Conservation (phyloP, 2,797 vertebrate species). For the Muscicapa comitata region DNA sequence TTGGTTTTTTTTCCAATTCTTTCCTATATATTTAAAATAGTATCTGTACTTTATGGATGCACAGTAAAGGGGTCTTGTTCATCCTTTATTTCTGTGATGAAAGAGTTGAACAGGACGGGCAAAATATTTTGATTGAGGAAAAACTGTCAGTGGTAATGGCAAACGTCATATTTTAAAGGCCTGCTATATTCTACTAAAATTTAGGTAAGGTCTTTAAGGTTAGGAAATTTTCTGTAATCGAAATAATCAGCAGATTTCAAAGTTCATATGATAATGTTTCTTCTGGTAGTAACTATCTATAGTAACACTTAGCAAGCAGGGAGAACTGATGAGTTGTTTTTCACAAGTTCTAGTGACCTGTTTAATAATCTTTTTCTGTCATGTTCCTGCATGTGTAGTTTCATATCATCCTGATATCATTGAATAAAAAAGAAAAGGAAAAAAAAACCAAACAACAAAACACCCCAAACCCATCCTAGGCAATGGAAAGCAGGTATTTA, state of each 20-base stretch:
- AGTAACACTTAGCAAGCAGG: neutral
- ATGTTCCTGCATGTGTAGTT: neutral
- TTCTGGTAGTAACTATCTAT: neutral
- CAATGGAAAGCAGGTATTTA: neutral
- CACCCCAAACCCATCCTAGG: neutral
- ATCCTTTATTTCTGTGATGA: neutral
- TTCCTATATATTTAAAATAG: neutral
- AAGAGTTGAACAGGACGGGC: neutral
- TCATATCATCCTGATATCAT: neutral
- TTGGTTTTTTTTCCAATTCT: neutral
- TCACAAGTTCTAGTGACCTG: neutral
- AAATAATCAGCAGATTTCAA: neutral
- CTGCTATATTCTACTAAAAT: neutral
- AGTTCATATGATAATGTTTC: neutral
- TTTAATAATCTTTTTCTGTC: neutral
- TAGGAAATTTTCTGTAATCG: neutral
- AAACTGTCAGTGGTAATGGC: neutral
- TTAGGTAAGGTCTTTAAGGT: neutral
- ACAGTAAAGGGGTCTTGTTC: neutral
- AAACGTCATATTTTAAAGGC: neutral
- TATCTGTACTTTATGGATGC: neutral
- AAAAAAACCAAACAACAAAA: neutral
- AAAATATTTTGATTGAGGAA: neutral
- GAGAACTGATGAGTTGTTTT: neutral
- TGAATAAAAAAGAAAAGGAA: neutral